Conservation (phyloP, 1,140 invertebrate species). For the Drosophila kanapiae region DNA sequence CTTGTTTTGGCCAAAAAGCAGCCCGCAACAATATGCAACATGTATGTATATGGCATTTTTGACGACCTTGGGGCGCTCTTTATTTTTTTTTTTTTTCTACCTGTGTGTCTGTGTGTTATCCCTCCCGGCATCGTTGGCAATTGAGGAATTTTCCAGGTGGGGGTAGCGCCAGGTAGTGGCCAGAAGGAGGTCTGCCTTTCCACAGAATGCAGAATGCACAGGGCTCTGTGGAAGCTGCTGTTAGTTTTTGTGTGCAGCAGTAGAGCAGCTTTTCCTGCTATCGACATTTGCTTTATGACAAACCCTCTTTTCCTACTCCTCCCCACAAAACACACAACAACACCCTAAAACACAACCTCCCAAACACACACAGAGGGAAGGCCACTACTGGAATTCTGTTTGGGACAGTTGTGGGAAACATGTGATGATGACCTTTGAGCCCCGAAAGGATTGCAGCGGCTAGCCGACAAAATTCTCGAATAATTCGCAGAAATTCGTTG, state of each 20-base stretch:
- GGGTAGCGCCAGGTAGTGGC: no score
- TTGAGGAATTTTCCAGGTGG: slow-evolving; percentile 32
- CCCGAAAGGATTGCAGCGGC: background rate
- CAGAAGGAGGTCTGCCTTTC: background rate
- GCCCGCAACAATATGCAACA: slow-evolving; percentile 41
- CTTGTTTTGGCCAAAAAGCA: slow-evolving; percentile 7
- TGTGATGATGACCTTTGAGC: slow-evolving; percentile 36
- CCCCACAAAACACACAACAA: background rate
- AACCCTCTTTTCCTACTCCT: background rate
- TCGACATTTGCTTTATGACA: slow-evolving; percentile 45
- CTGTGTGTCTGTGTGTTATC: background rate
- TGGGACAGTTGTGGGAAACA: slow-evolving; percentile 33
- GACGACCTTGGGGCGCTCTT: slow-evolving; percentile 17
- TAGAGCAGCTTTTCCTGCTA: slow-evolving; percentile 11
- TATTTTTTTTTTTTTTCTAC: slow-evolving; percentile 1
- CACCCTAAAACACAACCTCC: background rate
- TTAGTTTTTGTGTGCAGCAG: slow-evolving; percentile 16
- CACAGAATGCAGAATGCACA: background rate
- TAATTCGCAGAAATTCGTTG: background rate
- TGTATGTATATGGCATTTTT: slow-evolving; percentile 45
- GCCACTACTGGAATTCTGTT: slow-evolving; percentile 26
- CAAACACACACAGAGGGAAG: background rate
- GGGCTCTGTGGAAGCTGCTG: slow-evolving; percentile 3
- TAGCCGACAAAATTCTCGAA: background rate
- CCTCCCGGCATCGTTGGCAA: background rate